phyloP scores from a whole-genome alignment of 2,888 invertebrate genomes.

The Cheilosia scutellata region DNA sequence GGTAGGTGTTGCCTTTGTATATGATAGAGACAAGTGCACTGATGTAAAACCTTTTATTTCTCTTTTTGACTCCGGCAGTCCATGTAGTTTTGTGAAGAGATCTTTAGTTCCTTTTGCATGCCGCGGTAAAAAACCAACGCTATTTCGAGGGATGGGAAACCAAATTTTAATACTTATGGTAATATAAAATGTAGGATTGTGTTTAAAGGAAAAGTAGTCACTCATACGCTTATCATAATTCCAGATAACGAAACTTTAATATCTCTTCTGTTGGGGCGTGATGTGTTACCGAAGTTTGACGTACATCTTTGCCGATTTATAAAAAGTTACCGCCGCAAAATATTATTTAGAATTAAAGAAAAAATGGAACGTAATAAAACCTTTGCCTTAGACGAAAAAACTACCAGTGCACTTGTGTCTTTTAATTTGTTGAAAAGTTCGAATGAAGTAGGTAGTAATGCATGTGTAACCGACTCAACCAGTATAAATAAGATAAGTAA shows the following conservation, averaged over 20 bases:
- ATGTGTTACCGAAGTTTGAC: conserved; percentile 6
- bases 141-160: too few relatives aligned
- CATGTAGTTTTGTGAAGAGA: too few relatives aligned
- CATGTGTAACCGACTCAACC: not conserved
- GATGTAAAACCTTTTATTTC: too few relatives aligned
- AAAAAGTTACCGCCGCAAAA: not conserved
- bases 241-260: conserved; percentile 7
- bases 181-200: not conserved
- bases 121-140: too few relatives aligned
- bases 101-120: too few relatives aligned
- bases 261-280: conserved; percentile 7
- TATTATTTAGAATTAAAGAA: conserved; percentile 17
- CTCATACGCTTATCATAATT: not conserved
- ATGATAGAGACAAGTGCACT: too few relatives aligned
- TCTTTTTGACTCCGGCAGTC: too few relatives aligned
- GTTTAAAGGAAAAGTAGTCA: not conserved
- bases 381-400: not conserved
- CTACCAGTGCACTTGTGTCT: conserved; percentile 3
- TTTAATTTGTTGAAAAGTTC: conserved; percentile 4
- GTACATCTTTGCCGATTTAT: conserved; percentile 7
- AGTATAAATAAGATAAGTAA: not conserved
- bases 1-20: too few relatives aligned
- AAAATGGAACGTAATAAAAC: not conserved
- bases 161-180: too few relatives aligned
- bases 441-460: not conserved